Base-by-base conservation (phyloP, 37 sponge, comb jelly and placozoan species). In the Agelas oroides region DNA sequence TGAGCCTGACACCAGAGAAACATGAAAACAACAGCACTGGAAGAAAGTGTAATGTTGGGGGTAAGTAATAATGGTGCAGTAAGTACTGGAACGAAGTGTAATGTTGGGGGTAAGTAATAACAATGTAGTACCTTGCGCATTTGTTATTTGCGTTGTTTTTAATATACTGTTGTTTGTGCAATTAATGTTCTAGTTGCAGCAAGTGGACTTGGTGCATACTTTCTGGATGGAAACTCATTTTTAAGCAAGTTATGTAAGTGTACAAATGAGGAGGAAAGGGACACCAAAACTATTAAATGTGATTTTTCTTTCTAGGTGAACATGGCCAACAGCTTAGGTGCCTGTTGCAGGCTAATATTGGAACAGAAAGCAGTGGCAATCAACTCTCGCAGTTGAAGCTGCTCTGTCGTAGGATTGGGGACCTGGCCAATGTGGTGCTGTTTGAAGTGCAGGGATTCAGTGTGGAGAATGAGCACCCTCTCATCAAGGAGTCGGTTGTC, bases 221-320 rank as follows among this genome's bases (percentile, higher is more conserved):
- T 63, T 41, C 53, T 86, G 56, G 71, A 86, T 70, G 86, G 79
- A 2, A 59, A 11, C 46, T 8, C 53, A 59, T 86, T 86, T n/a
- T 71, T 86, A 1, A 34, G 39, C 30, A 70, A 69, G 19, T 59
- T 86, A 38, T 67, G 86, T 86, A 36, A 54, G 71, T 70, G 58
- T 58, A 41, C 28, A 33, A 39, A 61, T 40, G 21, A 64, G 28
- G 34, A 35, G 18, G 34, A 32, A 1, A 63, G 61, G 6, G 24
- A 60, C 77, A 60, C 56, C 40, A 60, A 63, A 61, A 6, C 33
- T 39, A 34, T 14, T 11, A 27, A 34, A 15, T 18, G 15, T 24
- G 52, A 71, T 73, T 13, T 8, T 38, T n/a, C 73, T 72, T 40
- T 41, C 1, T 2, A 38, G 73, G 46, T n/a, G 24, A 38, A 53